Percentiles rank a stretch among this genome's conserved stretches.
Conservation (phyloP, 2,888 invertebrate species). For the Cataglyphis altisquamis region DNA sequence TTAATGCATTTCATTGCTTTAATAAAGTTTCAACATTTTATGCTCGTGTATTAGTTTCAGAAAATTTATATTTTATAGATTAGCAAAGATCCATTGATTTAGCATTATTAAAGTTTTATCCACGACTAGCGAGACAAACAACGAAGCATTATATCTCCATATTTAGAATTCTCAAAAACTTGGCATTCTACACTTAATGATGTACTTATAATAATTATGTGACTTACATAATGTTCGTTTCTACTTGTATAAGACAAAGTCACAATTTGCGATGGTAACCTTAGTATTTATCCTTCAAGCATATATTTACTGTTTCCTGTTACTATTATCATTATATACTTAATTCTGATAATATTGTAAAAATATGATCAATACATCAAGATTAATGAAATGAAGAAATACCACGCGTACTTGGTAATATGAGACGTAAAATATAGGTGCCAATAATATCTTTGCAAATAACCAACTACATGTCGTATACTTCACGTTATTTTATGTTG, state of each 20-base stretch:
- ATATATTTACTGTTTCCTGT: slow-evolving; percentile 70
- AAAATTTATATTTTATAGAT: not conserved
- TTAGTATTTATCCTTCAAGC: slow-evolving; percentile 76
- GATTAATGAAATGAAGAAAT: slow-evolving; percentile 70
- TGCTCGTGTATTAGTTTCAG: not conserved
- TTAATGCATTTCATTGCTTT: not conserved
- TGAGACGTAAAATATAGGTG: slow-evolving; percentile 86
- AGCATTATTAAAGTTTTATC: not conserved
- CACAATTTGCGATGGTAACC: slow-evolving; percentile 75
- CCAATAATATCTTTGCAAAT: slow-evolving; percentile 72
- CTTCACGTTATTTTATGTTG: slow-evolving; percentile 64
- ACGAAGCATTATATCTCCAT: not conserved
- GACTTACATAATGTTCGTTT: slow-evolving; percentile 62
- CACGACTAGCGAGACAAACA: not conserved
- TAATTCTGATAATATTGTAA: slow-evolving; percentile 62
- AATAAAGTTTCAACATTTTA: not conserved
- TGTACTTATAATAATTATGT: slow-evolving; percentile 63
- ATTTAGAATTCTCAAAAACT: not conserved
- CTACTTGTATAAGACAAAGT: slow-evolving; percentile 33
- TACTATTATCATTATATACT: slow-evolving; percentile 66
- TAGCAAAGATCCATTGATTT: not conserved
- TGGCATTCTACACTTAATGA: slow-evolving; percentile 30
- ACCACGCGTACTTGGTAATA: slow-evolving; percentile 80
- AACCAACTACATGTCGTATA: slow-evolving; percentile 81
- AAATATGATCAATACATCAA: slow-evolving; percentile 53